These are phyloP conservation scores for Potamarius usumacintae DNA, from an alignment of 2,113 vertebrate species.

Conservation along the genomic window DNA sequence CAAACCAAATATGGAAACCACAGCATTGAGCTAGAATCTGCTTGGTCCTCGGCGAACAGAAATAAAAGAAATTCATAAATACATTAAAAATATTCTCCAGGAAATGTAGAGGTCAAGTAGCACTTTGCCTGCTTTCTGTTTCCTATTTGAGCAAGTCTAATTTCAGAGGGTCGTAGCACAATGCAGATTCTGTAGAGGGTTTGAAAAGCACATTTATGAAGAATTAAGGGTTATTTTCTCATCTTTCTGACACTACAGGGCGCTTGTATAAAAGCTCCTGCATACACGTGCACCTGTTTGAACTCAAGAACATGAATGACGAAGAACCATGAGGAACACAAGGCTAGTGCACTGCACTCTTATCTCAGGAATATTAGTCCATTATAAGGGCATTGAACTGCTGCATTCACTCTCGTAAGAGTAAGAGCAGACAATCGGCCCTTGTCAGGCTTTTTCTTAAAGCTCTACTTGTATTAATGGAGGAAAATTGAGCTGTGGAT, in stretches of 20 bases:
- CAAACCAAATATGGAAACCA: slow-evolving; percentile 50
- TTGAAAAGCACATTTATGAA: slow-evolving; percentile 42
- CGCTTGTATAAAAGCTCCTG: neutral
- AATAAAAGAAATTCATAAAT: slow-evolving; percentile 22
- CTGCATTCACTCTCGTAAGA: slow-evolving; percentile 49
- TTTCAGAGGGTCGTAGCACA: slow-evolving; percentile 14
- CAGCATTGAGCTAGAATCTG: slow-evolving; percentile 47
- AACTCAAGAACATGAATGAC: slow-evolving; percentile 25
- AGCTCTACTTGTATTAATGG: slow-evolving; percentile 4
- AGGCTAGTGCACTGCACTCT: slow-evolving; percentile 38
- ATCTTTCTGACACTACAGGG: neutral
- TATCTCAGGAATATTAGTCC: slow-evolving; percentile 48
- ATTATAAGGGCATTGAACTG: slow-evolving; percentile 66
- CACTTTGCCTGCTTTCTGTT: slow-evolving; percentile 7
- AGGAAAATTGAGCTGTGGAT: slow-evolving; percentile 23
- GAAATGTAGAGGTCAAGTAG: slow-evolving; percentile 11
- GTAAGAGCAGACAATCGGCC: neutral
- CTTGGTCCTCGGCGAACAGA: slow-evolving; percentile 2
- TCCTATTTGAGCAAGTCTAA: neutral
- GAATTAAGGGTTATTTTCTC: slow-evolving; percentile 26
- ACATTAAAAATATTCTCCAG: slow-evolving; percentile 3
- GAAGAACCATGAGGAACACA: slow-evolving; percentile 17
- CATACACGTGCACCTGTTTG: neutral
- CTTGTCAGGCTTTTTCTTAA: slow-evolving; percentile 25
- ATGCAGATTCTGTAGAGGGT: neutral